Evolutionary conservation across 2,113 vertebrate genomes (phyloP), one percentile per base, ranked within the genome.

Genomic region (Sisor rabdophorus): DNA sequence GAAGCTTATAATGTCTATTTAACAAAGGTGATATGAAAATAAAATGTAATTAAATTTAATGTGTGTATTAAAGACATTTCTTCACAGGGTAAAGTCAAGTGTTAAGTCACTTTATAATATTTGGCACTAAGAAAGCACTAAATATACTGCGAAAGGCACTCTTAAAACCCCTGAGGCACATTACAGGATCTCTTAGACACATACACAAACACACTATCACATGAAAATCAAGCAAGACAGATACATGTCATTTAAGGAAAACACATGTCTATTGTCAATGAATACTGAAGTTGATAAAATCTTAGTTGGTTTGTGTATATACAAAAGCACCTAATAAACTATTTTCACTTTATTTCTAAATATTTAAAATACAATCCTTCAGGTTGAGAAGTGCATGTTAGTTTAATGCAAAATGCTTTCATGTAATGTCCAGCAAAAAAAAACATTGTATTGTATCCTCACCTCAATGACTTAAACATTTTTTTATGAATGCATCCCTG

Each of bases 251-350:
- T 78, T 74, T 63, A 68, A 68, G 67, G 28, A 67, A 60, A 71
- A 75, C 81, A 82, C 81, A 64, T 82, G 78, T 77, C 32, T 36
- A 53, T 61, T 77, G 81, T 76, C 78, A 65, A 22, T 65, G 56
- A 55, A 75, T 44, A 75, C 36, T 26, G 52, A 67, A 68, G 78
- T 70, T 8, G 60, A 63, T 68, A 61, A 55, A 73, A 73, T 82
- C 79, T 61, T 52, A 65, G 48, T 63, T 44, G 60, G 26, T 28
- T 47, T 32, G 48, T 75, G 56, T 44, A 44, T 67, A 44, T 67
- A 30, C 68, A 44, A 26, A 68, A 28, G 19, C 36, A 52, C n/a
- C 15, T 13, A 30, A 68, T 56, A 68, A 76, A 13, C 40, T 13
- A 26, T 76, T 12, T 55, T 48, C 63, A 58, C 24, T 58, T 76